Percentiles rank a stretch among this genome's conserved stretches.
Evolutionary conservation across 1,140 invertebrate genomes (phyloP).

Genomic region (Cydia amplana): DNA sequence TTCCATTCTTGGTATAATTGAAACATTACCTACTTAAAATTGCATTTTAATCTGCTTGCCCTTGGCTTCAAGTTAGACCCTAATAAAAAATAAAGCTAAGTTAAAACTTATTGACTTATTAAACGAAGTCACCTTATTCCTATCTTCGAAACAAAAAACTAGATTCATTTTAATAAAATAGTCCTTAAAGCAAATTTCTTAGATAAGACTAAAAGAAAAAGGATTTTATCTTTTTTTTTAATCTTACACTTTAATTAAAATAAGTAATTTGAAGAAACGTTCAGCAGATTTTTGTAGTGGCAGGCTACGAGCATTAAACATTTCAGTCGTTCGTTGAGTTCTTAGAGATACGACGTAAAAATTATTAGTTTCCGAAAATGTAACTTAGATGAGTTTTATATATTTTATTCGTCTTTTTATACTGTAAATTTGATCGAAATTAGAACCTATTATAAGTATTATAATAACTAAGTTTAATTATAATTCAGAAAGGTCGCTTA

Average conservation of each 20-base stretch:
- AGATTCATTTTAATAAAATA: not conserved
- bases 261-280: not conserved
- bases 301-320: not conserved
- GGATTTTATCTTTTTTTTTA: too few species aligned
- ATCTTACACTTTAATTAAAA: slow-evolving; percentile 18
- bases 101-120: slow-evolving; percentile 43
- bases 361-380: too few species aligned
- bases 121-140: not conserved
- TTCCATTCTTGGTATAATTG: not conserved
- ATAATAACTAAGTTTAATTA: too few species aligned
- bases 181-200: not conserved
- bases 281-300: not conserved
- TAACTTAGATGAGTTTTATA: too few species aligned
- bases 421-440: too few species aligned
- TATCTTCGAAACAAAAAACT: not conserved
- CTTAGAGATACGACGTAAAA: too few species aligned
- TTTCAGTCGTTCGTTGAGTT: not conserved
- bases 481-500: too few species aligned
- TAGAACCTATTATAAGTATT: too few species aligned
- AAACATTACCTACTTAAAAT: not conserved
- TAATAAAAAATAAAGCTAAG: not conserved
- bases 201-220: slow-evolving; percentile 46
- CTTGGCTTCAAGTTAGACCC: not conserved
- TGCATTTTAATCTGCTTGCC: not conserved
- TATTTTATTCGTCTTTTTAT: too few species aligned